A percentile compares a stretch with the other conserved stretches of the same genome.
These are phyloP conservation scores for Nemotelus nigrinus DNA, from an alignment of 2,888 invertebrate species.

Conservation along the genomic window DNA sequence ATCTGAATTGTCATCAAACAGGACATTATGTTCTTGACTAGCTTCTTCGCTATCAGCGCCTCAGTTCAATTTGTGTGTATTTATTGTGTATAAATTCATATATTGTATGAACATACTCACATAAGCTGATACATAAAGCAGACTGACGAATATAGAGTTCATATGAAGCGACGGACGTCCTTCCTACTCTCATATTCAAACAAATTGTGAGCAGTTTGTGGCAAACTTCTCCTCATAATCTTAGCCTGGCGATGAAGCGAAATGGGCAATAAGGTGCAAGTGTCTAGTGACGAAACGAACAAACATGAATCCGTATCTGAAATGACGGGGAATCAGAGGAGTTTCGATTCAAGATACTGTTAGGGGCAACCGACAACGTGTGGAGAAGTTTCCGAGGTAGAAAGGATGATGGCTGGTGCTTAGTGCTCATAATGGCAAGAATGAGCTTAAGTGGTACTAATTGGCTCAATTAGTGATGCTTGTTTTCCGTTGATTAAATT, in stretches of 20 bases:
- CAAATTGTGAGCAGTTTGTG: conserved; percentile 29
- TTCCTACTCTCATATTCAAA: neutral
- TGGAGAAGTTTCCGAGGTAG: neutral
- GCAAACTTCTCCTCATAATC: conserved; percentile 33
- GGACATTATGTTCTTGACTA: neutral
- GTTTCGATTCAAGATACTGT: conserved; percentile 8
- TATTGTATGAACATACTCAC: neutral
- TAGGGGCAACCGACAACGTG: neutral
- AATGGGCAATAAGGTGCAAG: conserved; percentile 36
- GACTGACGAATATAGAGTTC: neutral
- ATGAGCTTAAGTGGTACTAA: conserved; percentile 52
- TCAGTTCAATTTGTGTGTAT: neutral
- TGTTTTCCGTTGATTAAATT: conserved; percentile 53
- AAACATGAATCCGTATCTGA: conserved; percentile 29
- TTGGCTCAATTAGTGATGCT: conserved; percentile 52
- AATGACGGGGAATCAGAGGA: conserved; percentile 11
- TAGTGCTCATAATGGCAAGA: conserved; percentile 44
- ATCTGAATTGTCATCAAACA: neutral
- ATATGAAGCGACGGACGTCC: neutral
- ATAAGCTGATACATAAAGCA: neutral
- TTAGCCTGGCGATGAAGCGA: conserved; percentile 21
- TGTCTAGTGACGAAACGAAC: conserved; percentile 8
- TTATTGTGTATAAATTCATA: neutral
- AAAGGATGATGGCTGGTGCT: conserved; percentile 29
- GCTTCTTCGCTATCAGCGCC: neutral